Evolutionary conservation across 2,888 invertebrate genomes (phyloP).

Genomic region (Aethes cnicana): DNA sequence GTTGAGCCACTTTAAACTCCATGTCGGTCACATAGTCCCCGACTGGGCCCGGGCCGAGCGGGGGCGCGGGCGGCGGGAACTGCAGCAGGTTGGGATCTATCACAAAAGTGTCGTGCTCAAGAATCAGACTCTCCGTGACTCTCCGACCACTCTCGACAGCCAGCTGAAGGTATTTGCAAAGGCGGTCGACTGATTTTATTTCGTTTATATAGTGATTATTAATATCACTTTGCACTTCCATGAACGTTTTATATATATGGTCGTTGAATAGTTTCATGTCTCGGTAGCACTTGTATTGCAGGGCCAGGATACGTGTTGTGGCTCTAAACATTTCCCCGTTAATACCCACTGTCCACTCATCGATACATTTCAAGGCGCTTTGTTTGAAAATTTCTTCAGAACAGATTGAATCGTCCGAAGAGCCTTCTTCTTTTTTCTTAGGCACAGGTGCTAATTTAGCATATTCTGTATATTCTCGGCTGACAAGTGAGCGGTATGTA

Average conservation of each 20-base stretch:
- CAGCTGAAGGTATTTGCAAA: conserved; percentile 77
- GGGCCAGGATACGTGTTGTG: conserved; percentile 62
- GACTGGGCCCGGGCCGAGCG: conserved; percentile 38
- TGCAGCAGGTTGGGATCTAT: conserved; percentile 72
- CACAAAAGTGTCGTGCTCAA: conserved; percentile 75
- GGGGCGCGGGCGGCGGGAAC: conserved; percentile 47
- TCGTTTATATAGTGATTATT: conserved; percentile 70
- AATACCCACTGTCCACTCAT: conserved; percentile 83
- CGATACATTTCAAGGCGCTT: conserved; percentile 69
- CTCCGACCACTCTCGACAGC: conserved; percentile 73
- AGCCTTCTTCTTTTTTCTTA: conserved; percentile 61
- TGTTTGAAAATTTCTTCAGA: conserved; percentile 62
- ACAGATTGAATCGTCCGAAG: conserved; percentile 52
- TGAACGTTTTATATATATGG: conserved; percentile 68
- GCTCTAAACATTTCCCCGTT: conserved; percentile 81
- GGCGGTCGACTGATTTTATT: conserved; percentile 71
- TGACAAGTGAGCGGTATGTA: conserved; percentile 56
- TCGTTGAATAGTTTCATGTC: conserved; percentile 72
- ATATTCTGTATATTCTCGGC: conserved; percentile 63
- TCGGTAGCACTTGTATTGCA: conserved; percentile 63
- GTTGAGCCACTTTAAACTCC: conserved; percentile 64
- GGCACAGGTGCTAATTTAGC: conserved; percentile 54
- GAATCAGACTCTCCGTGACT: conserved; percentile 70
- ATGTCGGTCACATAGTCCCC: conserved; percentile 46
- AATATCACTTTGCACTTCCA: conserved; percentile 67